phyloP scores from a whole-genome alignment of 2,113 vertebrate genomes.

The Aramus guarauna region DNA sequence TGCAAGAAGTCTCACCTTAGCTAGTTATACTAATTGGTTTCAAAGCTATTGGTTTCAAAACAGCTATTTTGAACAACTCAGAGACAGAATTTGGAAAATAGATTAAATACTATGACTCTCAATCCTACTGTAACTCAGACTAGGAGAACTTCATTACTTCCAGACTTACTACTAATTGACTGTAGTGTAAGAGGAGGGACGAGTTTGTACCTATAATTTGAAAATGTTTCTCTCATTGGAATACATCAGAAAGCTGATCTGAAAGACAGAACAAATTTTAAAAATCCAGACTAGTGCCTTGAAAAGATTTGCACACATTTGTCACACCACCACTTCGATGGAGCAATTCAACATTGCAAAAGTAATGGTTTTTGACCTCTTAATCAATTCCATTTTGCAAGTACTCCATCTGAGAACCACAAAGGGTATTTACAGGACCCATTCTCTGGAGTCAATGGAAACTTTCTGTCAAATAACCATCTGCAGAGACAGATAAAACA shows the following conservation, averaged over 20 bases:
- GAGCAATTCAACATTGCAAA: not conserved
- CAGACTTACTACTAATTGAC: not conserved
- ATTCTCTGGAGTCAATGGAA: constrained; percentile 23
- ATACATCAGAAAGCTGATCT: not conserved
- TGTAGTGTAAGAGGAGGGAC: not conserved
- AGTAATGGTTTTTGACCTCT: constrained; percentile 44
- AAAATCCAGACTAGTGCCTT: not conserved
- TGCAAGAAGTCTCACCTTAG: not conserved
- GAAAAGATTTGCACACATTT: constrained; percentile 16
- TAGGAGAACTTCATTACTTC: not conserved
- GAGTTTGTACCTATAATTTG: not conserved
- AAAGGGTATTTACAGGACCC: not conserved
- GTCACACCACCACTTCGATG: constrained; percentile 27
- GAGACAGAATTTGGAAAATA: not conserved
- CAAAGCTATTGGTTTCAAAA: not conserved
- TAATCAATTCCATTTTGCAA: constrained; percentile 54
- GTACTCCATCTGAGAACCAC: constrained; percentile 14
- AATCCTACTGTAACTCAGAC: not conserved
- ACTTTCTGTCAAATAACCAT: constrained; percentile 55
- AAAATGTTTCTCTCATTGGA: not conserved
- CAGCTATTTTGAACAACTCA: not conserved
- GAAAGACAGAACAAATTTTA: not conserved
- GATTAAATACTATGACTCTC: not conserved
- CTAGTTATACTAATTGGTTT: not conserved
- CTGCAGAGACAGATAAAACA: constrained; percentile 44